phyloP scores from a whole-genome alignment of 2,113 vertebrate species.

The Heterotilapia buettikoferi region DNA sequence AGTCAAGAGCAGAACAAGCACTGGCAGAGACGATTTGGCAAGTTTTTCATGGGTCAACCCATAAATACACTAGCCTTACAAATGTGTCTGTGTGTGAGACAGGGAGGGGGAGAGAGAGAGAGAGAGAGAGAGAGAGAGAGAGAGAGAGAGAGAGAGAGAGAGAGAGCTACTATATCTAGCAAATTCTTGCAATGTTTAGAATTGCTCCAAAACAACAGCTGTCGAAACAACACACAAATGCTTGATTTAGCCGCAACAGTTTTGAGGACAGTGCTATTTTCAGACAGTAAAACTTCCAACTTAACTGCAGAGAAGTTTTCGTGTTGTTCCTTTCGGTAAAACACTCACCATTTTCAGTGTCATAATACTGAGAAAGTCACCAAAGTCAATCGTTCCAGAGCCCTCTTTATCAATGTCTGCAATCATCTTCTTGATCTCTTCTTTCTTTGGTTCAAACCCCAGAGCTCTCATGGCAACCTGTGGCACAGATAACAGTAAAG shows the following conservation, averaged over 20 bases:
- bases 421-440: constrained; percentile 90
- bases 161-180: background rate
- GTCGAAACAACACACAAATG: background rate
- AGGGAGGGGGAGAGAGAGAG: accelerated
- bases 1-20: background rate
- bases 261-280: background rate
- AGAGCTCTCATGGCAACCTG: constrained; percentile 91
- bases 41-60: background rate
- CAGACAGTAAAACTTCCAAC: background rate
- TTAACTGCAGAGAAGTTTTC: background rate
- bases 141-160: background rate
- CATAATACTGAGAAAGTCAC: constrained; percentile 87
- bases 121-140: too few relatives aligned
- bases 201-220: background rate
- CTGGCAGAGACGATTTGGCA: background rate
- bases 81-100: background rate
- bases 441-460: constrained; percentile 94
- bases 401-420: constrained; percentile 84
- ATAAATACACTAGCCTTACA: background rate
- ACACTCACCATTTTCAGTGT: constrained; percentile 85
- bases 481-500: background rate
- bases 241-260: background rate
- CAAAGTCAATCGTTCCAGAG: constrained; percentile 80
- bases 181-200: background rate
- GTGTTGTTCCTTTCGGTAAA: background rate